phyloP scores from a whole-genome alignment of 64 coral and sea anemone genomes.

The Astreopora myriophthalma region DNA sequence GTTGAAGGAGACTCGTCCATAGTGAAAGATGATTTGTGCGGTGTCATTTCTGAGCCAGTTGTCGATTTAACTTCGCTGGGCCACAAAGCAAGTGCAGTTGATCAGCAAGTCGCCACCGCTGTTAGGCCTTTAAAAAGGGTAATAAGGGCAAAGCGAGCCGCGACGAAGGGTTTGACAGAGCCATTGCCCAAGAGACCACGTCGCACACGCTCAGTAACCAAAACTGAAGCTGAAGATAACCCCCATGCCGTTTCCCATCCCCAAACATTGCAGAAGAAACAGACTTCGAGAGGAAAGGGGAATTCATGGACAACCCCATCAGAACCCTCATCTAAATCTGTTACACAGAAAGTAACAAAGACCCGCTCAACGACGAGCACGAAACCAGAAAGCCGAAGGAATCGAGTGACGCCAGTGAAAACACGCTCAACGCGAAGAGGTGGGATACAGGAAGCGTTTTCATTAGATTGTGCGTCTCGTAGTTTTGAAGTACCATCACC shows the following conservation, averaged over 20 bases:
- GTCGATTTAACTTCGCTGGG: not conserved
- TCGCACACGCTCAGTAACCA: not conserved
- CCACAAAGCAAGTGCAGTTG: not conserved
- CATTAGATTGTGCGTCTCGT: not conserved
- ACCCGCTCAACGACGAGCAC: not conserved
- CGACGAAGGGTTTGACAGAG: not conserved
- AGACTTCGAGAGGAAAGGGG: not conserved
- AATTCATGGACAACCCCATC: not conserved
- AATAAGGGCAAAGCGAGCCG: conserved; percentile 31
- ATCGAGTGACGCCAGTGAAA: not conserved
- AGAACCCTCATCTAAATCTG: not conserved
- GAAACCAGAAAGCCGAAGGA: not conserved
- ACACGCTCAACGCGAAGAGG: not conserved
- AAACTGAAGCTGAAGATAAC: not conserved
- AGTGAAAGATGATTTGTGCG: not conserved
- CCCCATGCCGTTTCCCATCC: not conserved
- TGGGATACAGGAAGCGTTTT: not conserved
- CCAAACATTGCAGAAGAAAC: not conserved
- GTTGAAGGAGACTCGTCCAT: not conserved
- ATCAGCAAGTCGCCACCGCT: not conserved
- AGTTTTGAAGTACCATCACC: not conserved
- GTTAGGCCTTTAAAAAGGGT: not conserved
- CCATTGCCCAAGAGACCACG: conserved; percentile 20
- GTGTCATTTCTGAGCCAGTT: not conserved
- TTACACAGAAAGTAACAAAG: not conserved